phyloP scores from a whole-genome alignment of 2,113 vertebrate species.

The Orientallactaga bullata region DNA sequence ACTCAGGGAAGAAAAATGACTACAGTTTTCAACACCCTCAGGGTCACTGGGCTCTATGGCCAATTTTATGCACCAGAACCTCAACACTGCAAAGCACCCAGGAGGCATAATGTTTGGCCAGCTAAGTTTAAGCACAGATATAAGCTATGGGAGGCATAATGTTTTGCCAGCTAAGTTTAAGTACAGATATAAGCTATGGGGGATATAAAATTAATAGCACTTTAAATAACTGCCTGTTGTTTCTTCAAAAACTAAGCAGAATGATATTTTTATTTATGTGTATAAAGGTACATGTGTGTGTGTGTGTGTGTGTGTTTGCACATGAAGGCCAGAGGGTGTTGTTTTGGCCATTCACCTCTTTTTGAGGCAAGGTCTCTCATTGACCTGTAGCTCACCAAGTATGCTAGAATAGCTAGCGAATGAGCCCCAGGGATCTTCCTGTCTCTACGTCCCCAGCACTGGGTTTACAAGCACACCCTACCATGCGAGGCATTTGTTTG shows the following conservation, averaged over 20 bases:
- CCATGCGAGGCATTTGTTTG: too few species aligned
- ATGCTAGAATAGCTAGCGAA: too few species aligned
- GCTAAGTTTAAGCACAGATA: background rate
- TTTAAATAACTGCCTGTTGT: background rate
- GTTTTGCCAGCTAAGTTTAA: conserved; percentile 5
- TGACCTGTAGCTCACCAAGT: too few species aligned
- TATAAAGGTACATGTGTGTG: too few species aligned
- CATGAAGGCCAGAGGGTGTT: too few species aligned
- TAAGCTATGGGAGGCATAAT: background rate
- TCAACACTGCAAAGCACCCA: background rate
- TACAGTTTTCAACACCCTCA: background rate
- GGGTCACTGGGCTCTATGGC: background rate
- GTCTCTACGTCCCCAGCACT: too few species aligned
- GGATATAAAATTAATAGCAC: background rate
- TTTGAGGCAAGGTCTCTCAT: too few species aligned
- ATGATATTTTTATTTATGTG: too few species aligned
- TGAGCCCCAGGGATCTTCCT: too few species aligned
- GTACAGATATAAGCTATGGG: background rate
- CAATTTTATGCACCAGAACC: conserved; percentile 39
- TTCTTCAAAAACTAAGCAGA: background rate
- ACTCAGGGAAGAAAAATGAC: background rate
- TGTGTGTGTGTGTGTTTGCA: too few species aligned
- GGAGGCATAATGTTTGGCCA: conserved; percentile 4
- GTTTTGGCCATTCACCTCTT: too few species aligned
- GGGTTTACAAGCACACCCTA: too few species aligned